Evolutionary conservation across 23 tunicate species (phyloP).

Genomic region (Botrylloides violaceus): DNA sequence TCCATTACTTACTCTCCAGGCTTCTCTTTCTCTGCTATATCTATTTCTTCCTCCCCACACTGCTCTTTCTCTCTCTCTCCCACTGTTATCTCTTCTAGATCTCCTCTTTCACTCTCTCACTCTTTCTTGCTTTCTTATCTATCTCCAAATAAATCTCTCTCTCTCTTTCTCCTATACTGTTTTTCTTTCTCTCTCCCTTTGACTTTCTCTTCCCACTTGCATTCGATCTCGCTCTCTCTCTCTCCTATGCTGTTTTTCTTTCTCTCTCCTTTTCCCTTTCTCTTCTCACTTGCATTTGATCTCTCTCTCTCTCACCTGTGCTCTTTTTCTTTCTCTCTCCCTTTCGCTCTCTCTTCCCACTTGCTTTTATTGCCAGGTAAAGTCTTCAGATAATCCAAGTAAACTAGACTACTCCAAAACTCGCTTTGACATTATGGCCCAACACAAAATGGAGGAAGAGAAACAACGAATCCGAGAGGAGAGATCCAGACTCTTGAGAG

Average conservation of each 20-base stretch:
- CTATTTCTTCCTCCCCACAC: not conserved
- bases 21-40: not conserved
- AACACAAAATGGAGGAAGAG: constrained; percentile 50
- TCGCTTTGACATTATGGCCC: constrained; percentile 60
- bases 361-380: not conserved
- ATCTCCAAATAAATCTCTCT: not conserved
- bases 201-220: not conserved
- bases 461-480: constrained; percentile 46
- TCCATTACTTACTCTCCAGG: not conserved
- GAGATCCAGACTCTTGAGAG: constrained; percentile 41
- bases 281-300: not conserved
- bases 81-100: not conserved
- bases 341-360: constrained; percentile 17
- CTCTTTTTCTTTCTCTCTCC: constrained; percentile 1
- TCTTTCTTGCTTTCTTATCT: not conserved
- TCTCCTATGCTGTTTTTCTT: not conserved
- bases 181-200: not conserved
- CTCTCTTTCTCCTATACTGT: not conserved
- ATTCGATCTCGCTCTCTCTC: not conserved
- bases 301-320: not conserved
- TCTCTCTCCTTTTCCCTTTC: not conserved
- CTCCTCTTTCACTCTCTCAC: constrained; percentile 10
- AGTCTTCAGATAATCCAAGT: constrained; percentile 21
- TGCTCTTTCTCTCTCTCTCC: not conserved
- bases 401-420: constrained; percentile 26